Evolutionary conservation across 2,113 vertebrate species (phyloP).

Genomic region (Mohoua ochrocephala): DNA sequence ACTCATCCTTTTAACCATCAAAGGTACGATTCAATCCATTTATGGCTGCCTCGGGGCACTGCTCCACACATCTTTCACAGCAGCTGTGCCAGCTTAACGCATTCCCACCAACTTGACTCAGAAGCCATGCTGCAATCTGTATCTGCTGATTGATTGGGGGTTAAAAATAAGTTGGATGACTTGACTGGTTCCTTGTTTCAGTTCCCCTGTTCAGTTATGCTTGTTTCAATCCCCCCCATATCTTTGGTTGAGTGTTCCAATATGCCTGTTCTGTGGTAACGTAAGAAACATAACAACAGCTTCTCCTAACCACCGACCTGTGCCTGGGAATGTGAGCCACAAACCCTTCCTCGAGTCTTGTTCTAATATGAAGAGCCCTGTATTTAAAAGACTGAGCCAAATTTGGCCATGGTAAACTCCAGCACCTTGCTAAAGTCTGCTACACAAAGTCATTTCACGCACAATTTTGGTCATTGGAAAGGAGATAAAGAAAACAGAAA

Average conservation of each 20-base stretch:
- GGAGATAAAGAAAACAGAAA: neutral
- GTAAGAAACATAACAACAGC: neutral
- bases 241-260: neutral
- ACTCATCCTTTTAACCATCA: neutral
- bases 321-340: neutral
- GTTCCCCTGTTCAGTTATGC: neutral
- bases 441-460: neutral
- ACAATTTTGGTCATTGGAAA: neutral
- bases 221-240: neutral
- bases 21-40: neutral
- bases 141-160: neutral
- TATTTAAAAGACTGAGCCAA: neutral
- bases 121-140: rapidly evolving
- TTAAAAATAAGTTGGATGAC: neutral
- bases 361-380: neutral
- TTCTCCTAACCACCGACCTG: neutral
- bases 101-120: neutral
- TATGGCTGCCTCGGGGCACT: neutral
- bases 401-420: neutral
- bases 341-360: neutral
- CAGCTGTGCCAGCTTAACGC: neutral
- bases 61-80: neutral
- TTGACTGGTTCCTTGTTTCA: neutral
- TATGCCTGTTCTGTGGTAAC: neutral
- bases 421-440: neutral